phyloP scores from a whole-genome alignment of 2,888 invertebrate genomes.

The Deilephila elpenor region DNA sequence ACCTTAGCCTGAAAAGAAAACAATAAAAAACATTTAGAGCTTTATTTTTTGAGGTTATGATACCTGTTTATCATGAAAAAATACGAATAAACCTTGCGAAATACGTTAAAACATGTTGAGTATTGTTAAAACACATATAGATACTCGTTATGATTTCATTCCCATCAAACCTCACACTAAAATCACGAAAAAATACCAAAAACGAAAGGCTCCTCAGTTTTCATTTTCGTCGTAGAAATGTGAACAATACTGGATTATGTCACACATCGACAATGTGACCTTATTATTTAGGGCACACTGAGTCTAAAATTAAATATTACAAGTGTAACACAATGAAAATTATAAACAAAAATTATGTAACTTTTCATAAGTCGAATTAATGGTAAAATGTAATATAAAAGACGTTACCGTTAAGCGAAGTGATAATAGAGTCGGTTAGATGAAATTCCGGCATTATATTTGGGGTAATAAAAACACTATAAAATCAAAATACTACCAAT shows the following conservation, averaged over 20 bases:
- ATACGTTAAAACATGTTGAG: neutral
- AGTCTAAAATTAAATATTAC: conserved; percentile 79
- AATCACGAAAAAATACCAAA: conserved; percentile 55
- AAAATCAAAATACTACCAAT: neutral
- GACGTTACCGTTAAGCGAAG: conserved; percentile 70
- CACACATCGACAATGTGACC: conserved; percentile 54
- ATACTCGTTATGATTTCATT: conserved; percentile 3
- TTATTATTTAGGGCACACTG: conserved; percentile 62
- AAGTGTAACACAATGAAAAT: conserved; percentile 62
- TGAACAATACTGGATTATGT: conserved; percentile 37
- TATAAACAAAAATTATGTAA: conserved; percentile 78
- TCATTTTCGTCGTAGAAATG: conserved; percentile 46
- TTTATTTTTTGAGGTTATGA: neutral
- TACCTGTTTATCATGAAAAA: neutral
- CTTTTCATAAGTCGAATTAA: conserved; percentile 41
- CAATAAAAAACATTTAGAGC: neutral
- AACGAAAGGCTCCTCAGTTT: conserved; percentile 53
- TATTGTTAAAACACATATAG: neutral
- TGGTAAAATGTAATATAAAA: conserved; percentile 37
- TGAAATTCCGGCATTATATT: conserved; percentile 70
- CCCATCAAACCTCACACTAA: conserved; percentile 41
- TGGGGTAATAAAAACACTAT: neutral
- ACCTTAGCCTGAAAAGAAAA: neutral
- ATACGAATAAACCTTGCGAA: neutral
- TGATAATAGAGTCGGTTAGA: conserved; percentile 70